Evolutionary conservation across 1,140 invertebrate species (phyloP).

Genomic region (Macrocentrus cingulum): DNA sequence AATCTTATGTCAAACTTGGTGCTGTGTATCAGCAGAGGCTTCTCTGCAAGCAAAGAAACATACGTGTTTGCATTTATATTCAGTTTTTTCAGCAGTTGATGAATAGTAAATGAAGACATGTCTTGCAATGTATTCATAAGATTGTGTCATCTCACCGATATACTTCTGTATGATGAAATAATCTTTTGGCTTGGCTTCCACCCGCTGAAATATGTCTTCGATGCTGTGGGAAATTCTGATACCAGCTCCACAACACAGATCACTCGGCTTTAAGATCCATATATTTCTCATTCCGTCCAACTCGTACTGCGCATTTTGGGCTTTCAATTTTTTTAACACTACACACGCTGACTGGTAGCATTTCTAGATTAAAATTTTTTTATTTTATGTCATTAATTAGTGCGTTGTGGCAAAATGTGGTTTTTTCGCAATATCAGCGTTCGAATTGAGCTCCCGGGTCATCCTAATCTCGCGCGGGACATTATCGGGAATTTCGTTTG

Average conservation of each 20-base stretch:
- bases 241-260: slow-evolving; percentile 83
- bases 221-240: slow-evolving; percentile 71
- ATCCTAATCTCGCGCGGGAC: no score
- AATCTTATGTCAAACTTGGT: slow-evolving; percentile 92
- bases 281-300: slow-evolving; percentile 82
- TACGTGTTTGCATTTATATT: slow-evolving; percentile 3
- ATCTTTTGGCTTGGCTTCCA: slow-evolving; percentile 62
- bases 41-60: slow-evolving; percentile 62
- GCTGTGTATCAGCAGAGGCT: slow-evolving; percentile 79
- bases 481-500: no score
- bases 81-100: not conserved
- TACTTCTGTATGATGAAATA: slow-evolving; percentile 92
- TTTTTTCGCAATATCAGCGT: no score
- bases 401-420: no score
- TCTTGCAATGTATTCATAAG: slow-evolving; percentile 13
- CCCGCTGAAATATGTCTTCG: slow-evolving; percentile 69
- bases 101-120: slow-evolving; percentile 17
- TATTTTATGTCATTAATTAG: no score
- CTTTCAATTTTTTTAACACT: slow-evolving; percentile 63
- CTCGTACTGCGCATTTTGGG: slow-evolving; percentile 66
- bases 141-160: slow-evolving; percentile 68
- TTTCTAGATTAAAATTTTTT: no score
- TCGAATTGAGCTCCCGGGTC: no score
- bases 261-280: slow-evolving; percentile 92
- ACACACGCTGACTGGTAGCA: slow-evolving; percentile 36